phyloP scores from a whole-genome alignment of 2,113 vertebrate species.

The Pelodiscus sinensis region DNA sequence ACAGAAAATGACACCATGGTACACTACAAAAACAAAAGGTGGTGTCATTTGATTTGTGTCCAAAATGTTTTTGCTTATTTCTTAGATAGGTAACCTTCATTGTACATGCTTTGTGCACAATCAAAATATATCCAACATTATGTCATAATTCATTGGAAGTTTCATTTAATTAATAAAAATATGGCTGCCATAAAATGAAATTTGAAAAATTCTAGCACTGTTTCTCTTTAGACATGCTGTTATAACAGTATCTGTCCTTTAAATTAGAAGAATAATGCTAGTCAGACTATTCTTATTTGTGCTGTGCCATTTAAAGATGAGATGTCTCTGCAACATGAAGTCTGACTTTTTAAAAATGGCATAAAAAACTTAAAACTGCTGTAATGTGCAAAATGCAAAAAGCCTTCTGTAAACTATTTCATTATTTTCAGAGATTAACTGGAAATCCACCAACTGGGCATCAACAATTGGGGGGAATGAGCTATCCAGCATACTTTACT shows the following conservation, averaged over 20 bases:
- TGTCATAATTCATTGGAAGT: constrained; percentile 38
- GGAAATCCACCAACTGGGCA: background rate
- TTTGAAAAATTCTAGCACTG: constrained; percentile 51
- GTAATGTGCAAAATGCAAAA: constrained; percentile 52
- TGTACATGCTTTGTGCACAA: constrained; percentile 86
- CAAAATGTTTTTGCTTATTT: constrained; percentile 79
- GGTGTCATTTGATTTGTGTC: constrained; percentile 83
- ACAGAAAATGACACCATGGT: constrained; percentile 88
- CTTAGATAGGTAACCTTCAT: constrained; percentile 79
- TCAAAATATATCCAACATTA: constrained; percentile 66
- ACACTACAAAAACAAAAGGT: constrained; percentile 84
- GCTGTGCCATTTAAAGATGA: constrained; percentile 54
- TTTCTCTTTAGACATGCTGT: constrained; percentile 63
- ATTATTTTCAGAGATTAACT: background rate
- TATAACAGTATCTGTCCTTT: constrained; percentile 62
- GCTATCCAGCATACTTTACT: background rate
- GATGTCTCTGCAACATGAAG: constrained; percentile 49
- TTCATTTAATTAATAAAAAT: background rate
- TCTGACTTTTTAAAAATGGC: constrained; percentile 31
- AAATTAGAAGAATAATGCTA: constrained; percentile 47
- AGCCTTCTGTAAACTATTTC: constrained; percentile 33
- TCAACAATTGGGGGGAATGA: background rate
- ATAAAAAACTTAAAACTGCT: constrained; percentile 51
- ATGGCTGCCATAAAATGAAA: constrained; percentile 62
- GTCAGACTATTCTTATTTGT: constrained; percentile 65